phyloP scores from a whole-genome alignment of 2,888 invertebrate genomes.

The Drosophila diplacantha region DNA sequence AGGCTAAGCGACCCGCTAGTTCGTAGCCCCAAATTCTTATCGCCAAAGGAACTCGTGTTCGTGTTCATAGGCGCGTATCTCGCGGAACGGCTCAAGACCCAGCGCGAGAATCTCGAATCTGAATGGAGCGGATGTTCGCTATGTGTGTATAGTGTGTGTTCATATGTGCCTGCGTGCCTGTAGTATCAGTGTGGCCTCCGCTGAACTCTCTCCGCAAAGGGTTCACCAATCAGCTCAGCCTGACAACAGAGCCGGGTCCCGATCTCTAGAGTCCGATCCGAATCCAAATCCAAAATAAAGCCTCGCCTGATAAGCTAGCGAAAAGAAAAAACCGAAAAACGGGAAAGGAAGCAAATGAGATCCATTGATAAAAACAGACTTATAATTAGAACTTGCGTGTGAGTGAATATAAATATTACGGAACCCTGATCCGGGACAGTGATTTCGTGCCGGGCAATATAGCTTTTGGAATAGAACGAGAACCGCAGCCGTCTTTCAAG shows the following conservation, averaged over 20 bases:
- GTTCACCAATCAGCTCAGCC: conserved; percentile 46
- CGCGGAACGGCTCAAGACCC: conserved; percentile 37
- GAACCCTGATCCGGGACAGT: conserved; percentile 8
- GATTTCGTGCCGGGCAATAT: not conserved
- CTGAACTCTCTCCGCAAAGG: conserved; percentile 65
- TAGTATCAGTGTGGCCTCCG: conserved; percentile 58
- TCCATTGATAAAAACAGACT: conserved; percentile 31
- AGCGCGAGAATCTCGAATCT: conserved; percentile 56
- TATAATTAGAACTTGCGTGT: conserved; percentile 14
- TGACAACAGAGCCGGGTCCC: conserved; percentile 31
- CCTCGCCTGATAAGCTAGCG: conserved; percentile 31
- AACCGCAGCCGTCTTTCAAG: not conserved
- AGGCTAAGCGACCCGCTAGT: conserved; percentile 40
- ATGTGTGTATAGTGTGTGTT: conserved; percentile 29
- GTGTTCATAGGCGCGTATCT: conserved; percentile 55
- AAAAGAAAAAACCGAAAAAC: conserved; percentile 1
- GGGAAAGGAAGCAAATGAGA: conserved; percentile 33
- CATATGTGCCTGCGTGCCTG: conserved; percentile 16
- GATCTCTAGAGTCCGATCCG: conserved; percentile 30
- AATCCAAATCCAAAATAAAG: conserved; percentile 21
- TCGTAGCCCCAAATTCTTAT: conserved; percentile 76
- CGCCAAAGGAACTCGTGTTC: conserved; percentile 73
- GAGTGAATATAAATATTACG: conserved; percentile 18
- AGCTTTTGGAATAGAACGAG: conserved; percentile 38
- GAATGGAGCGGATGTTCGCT: conserved; percentile 68